A percentile compares a stretch with the other conserved stretches of the same genome.
Conservation (phyloP, 2,888 invertebrate genomes). For the Ypsolopha sequella region DNA sequence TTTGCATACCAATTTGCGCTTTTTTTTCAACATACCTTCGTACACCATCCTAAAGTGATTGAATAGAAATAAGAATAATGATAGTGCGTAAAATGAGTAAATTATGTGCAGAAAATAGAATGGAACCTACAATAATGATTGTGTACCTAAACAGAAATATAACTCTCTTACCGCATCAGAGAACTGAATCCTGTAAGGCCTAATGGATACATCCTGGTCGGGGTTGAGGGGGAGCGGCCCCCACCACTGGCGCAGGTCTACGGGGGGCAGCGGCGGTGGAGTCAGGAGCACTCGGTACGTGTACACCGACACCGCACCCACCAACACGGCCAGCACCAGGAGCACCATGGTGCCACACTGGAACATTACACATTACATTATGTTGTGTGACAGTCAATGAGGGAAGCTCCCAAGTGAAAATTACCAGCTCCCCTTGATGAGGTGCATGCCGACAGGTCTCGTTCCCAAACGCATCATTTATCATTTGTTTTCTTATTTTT, state of each 20-base stretch:
- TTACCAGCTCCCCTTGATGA: too few relatives aligned
- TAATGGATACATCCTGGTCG: conserved; percentile 63
- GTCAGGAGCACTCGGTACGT: conserved; percentile 15
- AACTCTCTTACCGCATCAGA: conserved; percentile 64
- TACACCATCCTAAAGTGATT: too few relatives aligned
- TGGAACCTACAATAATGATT: not conserved
- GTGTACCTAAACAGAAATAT: too few relatives aligned
- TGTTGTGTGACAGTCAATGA: not conserved
- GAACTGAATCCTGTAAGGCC: conserved; percentile 72
- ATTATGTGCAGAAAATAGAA: too few relatives aligned
- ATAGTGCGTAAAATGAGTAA: too few relatives aligned
- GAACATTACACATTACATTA: conserved; percentile 9
- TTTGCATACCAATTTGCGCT: too few relatives aligned
- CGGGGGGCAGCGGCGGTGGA: conserved; percentile 25
- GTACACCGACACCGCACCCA: conserved; percentile 18
- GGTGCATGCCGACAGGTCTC: too few relatives aligned
- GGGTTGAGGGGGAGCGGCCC: conserved; percentile 57
- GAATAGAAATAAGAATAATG: too few relatives aligned
- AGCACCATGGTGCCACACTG: conserved; percentile 20
- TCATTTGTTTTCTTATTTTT: too few relatives aligned
- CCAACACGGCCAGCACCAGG: conserved; percentile 12
- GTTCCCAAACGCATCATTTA: too few relatives aligned
- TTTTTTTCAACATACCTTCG: too few relatives aligned
- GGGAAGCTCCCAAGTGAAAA: not conserved
- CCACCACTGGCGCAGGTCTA: conserved; percentile 69